phyloP scores from a whole-genome alignment of 2,113 vertebrate species.

The Fulica atra region DNA sequence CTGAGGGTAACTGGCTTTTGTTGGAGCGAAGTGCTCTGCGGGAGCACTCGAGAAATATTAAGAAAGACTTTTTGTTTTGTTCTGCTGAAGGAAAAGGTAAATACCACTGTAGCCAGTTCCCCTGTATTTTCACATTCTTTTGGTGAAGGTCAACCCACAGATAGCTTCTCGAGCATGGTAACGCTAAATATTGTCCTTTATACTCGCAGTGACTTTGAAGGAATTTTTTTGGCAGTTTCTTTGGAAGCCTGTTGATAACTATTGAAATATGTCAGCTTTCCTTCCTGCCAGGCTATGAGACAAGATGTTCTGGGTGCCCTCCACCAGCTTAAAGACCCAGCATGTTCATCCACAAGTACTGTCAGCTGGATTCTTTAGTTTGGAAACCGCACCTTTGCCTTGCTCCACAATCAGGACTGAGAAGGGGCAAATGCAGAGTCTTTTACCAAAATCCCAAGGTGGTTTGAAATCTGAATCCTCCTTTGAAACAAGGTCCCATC shows the following conservation, averaged over 20 bases:
- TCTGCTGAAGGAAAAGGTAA: not conserved
- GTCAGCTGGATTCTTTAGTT: not conserved
- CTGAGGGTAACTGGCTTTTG: not conserved
- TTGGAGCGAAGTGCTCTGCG: not conserved
- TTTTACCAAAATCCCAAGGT: not conserved
- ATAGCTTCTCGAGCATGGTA: not conserved
- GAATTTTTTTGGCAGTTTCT: not conserved
- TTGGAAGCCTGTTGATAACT: not conserved
- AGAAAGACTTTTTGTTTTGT: not conserved
- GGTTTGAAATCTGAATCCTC: not conserved
- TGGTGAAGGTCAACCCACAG: constrained; percentile 14
- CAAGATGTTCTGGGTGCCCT: not conserved
- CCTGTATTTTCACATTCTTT: constrained; percentile 1
- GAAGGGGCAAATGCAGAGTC: not conserved
- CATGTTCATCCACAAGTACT: not conserved
- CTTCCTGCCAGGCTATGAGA: not conserved
- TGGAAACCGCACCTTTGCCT: not conserved
- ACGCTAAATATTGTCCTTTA: not conserved
- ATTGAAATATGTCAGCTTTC: not conserved
- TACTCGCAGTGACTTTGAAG: not conserved
- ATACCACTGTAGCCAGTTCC: not conserved
- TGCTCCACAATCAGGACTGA: rapidly evolving
- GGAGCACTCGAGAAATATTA: not conserved
- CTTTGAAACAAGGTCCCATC: not conserved
- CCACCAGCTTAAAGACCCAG: not conserved